Base-by-base conservation (phyloP, 2,888 invertebrate genomes). In the Mimachlamys varia region DNA sequence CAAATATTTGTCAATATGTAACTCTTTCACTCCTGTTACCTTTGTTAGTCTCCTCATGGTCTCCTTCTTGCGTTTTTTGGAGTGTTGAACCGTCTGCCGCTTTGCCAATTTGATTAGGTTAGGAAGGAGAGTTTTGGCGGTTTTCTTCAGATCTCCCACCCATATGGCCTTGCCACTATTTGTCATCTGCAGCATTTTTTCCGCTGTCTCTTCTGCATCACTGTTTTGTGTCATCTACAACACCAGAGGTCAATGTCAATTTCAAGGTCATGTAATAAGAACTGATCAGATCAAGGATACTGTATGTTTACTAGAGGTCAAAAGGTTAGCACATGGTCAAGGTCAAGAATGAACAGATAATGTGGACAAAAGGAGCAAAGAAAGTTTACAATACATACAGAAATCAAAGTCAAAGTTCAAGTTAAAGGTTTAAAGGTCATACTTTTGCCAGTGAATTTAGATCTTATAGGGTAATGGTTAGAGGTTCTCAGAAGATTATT, bases 81-180 rank as follows among this genome's bases (percentile, higher is more conserved):
- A 27, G 53, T 27, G 49, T 13, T 58, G 22, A 62, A 55, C 90
- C 87, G 91, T 93, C 90, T 95, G 94, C 49, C 92, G 90, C 62
- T 93, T 92, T 37, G 96, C 94, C 91, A 94, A 93, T 76, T 93
- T 91, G 37, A 95, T 95, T 76, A 96, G 93, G 38, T 95, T 95
- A 37, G 94, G 94, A 19, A 96, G 90, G 38, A 95, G 89, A 17
- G 58, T 91, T 13, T 88, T 90, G 2, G 94, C 91, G 4, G 94
- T 94, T 88, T 91, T 92, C 55, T 93, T 94, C 44, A 95, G 89
- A 88, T 95, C 95, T 50, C 94, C 94, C n/a, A 94, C 89, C 50
- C 91, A 91, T 13, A 95, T 88, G 13, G 87, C 89, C 33, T 89
- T 91, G 13, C 62, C 90, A 7, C 89, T 89, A 87, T 94, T 93